Evolutionary conservation across 2,113 vertebrate species (phyloP), one percentile per base, ranked within the genome.

Genomic region (Galbula dea): DNA sequence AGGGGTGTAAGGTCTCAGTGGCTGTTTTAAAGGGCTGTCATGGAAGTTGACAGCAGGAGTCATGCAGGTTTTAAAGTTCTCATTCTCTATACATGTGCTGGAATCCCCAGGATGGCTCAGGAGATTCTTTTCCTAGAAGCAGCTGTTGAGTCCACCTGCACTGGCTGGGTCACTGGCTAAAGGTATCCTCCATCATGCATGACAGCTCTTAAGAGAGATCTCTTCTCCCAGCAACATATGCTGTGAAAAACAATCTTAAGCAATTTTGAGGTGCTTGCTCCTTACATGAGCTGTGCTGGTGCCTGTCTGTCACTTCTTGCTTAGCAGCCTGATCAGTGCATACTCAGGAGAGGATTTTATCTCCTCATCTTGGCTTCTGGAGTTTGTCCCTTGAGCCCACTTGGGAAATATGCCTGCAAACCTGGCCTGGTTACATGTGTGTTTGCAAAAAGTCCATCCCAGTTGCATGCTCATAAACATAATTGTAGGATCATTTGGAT

Each of bases 1-100:
- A 62, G 27, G 24, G 30, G 43, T 34, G 72, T 95, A 39, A 57
- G 49, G 52, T 72, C 39, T 79, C 62, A 13, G 0, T 57, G 76
- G 9, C 43, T 67, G 30, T 36, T 88, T 74, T 32, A 43, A 67
- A 71, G 62, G 27, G 32, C 36, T 72, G 24, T 45, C 3, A 2
- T 39, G n/a, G 54, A 58, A 52, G 15, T 12, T 75, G n/a, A 49
- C 10, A 75, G 69, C 41, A 62, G 72, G 72, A 67, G 32, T 49
- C 24, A 9, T 32, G 61, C 27, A 51, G 48, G 57, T 69, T 71
- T 90, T 62, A 54, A 84, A 72, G 59, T 58, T 77, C 34, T 81
- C 63, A 5, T 12, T 94, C 32, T 49, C 7, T 0, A 2, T 30
- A 54, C 63, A 21, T 0, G 0, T 54, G 76, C 69, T 88, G n/a